These are phyloP conservation scores for Diplolepis rosae DNA, from an alignment of 2,888 invertebrate genomes.

Conservation along the genomic window DNA sequence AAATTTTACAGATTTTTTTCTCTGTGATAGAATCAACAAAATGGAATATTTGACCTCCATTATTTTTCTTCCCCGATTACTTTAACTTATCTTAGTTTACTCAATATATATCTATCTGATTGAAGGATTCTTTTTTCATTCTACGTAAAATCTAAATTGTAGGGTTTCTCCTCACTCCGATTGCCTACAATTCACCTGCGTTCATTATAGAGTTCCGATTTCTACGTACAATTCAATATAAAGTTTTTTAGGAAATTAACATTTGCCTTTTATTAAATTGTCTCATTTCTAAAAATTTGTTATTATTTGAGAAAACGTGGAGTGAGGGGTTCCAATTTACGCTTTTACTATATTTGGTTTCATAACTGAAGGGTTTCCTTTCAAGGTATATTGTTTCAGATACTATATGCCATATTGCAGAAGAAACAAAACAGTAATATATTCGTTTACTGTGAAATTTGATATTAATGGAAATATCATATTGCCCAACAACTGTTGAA, in stretches of 20 bases:
- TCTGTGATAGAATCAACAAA: too few species aligned
- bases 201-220: neutral
- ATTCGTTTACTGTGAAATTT: neutral
- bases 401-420: neutral
- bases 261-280: neutral
- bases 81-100: neutral
- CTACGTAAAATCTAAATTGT: neutral
- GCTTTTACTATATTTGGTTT: constrained; percentile 12
- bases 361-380: constrained; percentile 26
- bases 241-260: neutral
- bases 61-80: neutral
- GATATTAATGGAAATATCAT: constrained; percentile 9
- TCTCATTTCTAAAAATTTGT: neutral
- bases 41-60: neutral
- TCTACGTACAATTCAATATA: neutral
- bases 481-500: constrained; percentile 10
- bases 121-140: constrained; percentile 9
- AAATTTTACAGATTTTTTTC: too few species aligned
- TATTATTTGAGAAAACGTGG: neutral
- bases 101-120: neutral
- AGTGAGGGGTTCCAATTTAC: neutral
- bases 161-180: neutral
- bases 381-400: constrained; percentile 11
- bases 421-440: neutral
- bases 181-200: constrained; percentile 17